Evolutionary conservation across 2,113 vertebrate species (phyloP).

Genomic region (Glaucidium brasilianum): DNA sequence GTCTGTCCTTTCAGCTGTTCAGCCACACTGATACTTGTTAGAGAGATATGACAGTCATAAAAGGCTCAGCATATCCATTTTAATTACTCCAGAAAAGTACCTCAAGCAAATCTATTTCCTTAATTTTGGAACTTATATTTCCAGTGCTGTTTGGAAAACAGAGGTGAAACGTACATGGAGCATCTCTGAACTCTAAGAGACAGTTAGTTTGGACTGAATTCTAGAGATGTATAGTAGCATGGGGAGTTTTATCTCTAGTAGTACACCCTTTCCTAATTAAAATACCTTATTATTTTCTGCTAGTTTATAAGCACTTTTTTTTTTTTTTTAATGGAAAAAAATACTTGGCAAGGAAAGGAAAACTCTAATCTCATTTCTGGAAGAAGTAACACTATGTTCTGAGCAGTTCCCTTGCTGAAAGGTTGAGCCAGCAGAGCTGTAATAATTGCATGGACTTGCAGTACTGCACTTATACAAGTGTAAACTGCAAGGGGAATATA

Average conservation of each 20-base stretch:
- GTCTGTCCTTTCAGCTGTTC: neutral
- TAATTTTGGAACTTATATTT: neutral
- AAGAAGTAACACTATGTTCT: neutral
- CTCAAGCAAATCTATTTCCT: neutral
- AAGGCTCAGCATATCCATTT: neutral
- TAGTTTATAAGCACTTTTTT: neutral
- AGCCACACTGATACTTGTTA: neutral
- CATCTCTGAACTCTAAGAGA: neutral
- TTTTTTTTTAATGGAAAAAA: neutral
- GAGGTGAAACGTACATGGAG: neutral
- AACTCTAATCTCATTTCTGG: slow-evolving; percentile 12
- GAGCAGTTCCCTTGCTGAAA: slow-evolving; percentile 9
- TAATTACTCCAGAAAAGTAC: neutral
- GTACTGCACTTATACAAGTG: neutral
- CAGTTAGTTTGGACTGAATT: neutral
- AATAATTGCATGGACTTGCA: neutral
- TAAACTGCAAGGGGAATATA: neutral
- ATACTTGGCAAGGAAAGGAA: neutral
- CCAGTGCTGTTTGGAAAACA: neutral
- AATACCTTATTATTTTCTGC: slow-evolving; percentile 8
- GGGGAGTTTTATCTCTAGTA: slow-evolving; percentile 42
- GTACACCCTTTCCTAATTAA: slow-evolving; percentile 33
- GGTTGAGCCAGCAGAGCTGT: neutral
- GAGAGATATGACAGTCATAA: neutral
- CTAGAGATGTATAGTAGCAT: neutral